Evolutionary conservation across 2,113 vertebrate genomes (phyloP), one percentile per base, ranked within the genome.

Genomic region (Lasiurus cinereus): DNA sequence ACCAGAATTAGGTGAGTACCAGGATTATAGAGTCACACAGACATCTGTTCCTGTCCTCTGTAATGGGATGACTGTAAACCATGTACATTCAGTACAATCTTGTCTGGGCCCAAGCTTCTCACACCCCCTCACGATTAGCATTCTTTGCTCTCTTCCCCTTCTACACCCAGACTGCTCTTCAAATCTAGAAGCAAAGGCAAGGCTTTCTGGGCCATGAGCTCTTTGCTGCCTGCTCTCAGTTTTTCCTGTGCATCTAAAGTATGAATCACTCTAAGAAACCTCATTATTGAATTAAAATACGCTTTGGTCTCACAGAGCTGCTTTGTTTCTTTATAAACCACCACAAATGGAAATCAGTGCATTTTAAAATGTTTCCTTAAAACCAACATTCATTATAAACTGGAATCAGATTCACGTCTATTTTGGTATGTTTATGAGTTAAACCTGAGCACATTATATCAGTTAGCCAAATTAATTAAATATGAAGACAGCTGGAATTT

Each of bases 401-500:
- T 92, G 39, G 16, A 97, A 89, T 80, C n/a, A 84, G 64, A 80
- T 31, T 93, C 70, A 83, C 91, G 79, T 54, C 59, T 92, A 72
- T 87, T 94, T 76, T 89, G 80, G 50, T 73, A 70, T 43, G 6
- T 72, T 94, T 83, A 88, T 67, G 89, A 90, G 36, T 54, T 96
- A 94, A 93, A 91, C 62, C 79, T 90, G 56, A 64, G 95, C 95
- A 93, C 80, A 90, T 62, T 94, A 93, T 64, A 79, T 50, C 59
- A 39, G 74, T 80, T 36, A 84, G 94, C 78, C 86, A 94, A 73
- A 11, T 93, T 79, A 29, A 86, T 92, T 89, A 91, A 94, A 33
- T 56, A 56, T 22, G 87, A 88, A 73, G 48, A 0, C 0, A 74
- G 31, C 46, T 92, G 67, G 36, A 94, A 84, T 36, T 82, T 82